Evolutionary conservation across 2,888 invertebrate species (phyloP), one percentile per base, ranked within the genome.

Genomic region (Agrochola circellaris): DNA sequence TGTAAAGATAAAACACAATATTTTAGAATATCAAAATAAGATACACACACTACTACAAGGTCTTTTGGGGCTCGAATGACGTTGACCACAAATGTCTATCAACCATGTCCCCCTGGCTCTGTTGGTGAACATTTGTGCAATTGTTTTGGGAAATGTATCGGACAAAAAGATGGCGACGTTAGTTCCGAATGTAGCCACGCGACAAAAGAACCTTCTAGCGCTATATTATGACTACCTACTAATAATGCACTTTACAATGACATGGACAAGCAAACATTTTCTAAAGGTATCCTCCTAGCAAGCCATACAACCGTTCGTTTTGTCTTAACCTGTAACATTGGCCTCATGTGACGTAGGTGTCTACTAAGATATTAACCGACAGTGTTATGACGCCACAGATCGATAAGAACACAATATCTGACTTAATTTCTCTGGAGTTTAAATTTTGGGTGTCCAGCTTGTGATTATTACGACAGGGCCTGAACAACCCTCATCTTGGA

Each of bases 1-100:
- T 80, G 77, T 56, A 79, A 79, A 54, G 7, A 34, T 1, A 45
- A 62, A 58, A 67, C 1, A 62, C 9, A 56, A 51, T 67, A 67
- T 34, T 34, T 51, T 17, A n/a, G n/a, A 51, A 68, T 3, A 67
- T 67, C 67, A 17, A 34, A 51, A 30, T 23, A 48, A 34, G 23
- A 34, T n/a, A 17, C 0, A 34, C 48, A n/a, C 3, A 30, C 34
- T 30, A 9, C 15, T 30, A 4, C 45, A 23, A 66, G 15, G 15
- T 15, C 5, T 67, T 8, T 20, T 26, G 8, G 8, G 2, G 5
- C 30, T 48, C 23, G 15, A 66, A 66, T 45, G 8, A 30, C 26
- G 26, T 48, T 17, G 38, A 42, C 26, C 26, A 65, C 23, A 64
- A 38, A 64, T 62, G 23, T 23, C 6, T 48, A 48, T 15, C 48